Evolutionary conservation across 1,140 invertebrate genomes (phyloP), one percentile per base, ranked within the genome.

Genomic region (Lordiphosa collinella): DNA sequence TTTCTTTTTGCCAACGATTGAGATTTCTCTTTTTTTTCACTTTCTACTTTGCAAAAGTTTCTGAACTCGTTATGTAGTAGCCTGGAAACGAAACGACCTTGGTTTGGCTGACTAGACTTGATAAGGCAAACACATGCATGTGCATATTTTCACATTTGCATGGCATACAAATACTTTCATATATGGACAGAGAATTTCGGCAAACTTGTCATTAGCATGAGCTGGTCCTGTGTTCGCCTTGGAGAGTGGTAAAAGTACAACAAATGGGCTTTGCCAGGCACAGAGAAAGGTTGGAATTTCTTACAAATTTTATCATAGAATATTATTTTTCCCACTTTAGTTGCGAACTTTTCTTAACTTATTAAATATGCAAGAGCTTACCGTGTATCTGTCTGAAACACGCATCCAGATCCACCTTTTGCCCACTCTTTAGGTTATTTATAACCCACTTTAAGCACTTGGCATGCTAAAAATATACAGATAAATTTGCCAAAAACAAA

Each of bases 381-480:
- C 6, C 25, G 29, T 13, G 36, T 41, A 29, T 48, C 35, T 35
- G 34, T 9, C 11, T 12, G n/a, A 46, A 32, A 51, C 16, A 51
- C 13, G 6, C 38, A 11, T 6, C 36, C 9, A 29, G 7, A 44
- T 44, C 41, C 41, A 44, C 52, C 25, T 12, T 31, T 11, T 36
- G 18, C 13, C 46, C 40, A 44, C 5, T 8, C 41, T 13, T 44
- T 10, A 4, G 14, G 14, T 40, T 63, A 63, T 51, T 50, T 56
- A 51, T 48, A 36, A 40, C 18, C 10, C 50, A 65, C 22, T 61
- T 44, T 44, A 44, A 44, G 41, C 22, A 31, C 22, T 31, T 22
- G 38, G 40, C 5, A 32, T 8, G 16, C 58, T 50, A 55, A 56
- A 66, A 41, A 56, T 62, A 63, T 29, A 43, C 8, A 36, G 12